Evolutionary conservation across 1,140 invertebrate species (phyloP).

Genomic region (Brachionus rubens): DNA sequence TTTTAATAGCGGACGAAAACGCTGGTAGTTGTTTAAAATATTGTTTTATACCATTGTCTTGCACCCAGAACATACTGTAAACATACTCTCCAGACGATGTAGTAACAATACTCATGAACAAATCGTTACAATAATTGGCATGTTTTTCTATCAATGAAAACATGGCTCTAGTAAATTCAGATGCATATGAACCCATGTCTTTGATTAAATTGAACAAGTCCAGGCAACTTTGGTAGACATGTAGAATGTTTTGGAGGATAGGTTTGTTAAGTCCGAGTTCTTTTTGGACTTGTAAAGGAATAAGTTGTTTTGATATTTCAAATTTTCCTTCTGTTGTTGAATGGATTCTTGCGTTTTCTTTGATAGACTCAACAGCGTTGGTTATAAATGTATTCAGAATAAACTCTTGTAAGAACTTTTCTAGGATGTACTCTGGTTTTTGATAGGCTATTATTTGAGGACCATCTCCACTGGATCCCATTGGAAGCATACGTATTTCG

Average conservation of each 20-base stretch:
- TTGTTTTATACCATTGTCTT: conserved; percentile 37
- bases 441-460: not conserved
- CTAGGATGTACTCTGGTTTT: conserved; percentile 22
- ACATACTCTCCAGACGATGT: not conserved
- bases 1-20: conserved; percentile 42
- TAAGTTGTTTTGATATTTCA: conserved; percentile 29
- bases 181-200: conserved; percentile 26
- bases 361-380: conserved; percentile 40
- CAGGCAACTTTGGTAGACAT: conserved; percentile 14
- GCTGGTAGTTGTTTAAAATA: conserved; percentile 38
- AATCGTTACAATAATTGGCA: conserved; percentile 7
- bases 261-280: conserved; percentile 16
- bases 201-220: conserved; percentile 42
- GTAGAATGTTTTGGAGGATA: conserved; percentile 12
- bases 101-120: conserved; percentile 25
- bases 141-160: not conserved
- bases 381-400: conserved; percentile 38
- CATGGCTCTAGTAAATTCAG: conserved; percentile 37
- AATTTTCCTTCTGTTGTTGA: conserved; percentile 1
- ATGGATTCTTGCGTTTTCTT: conserved; percentile 24
- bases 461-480: not conserved
- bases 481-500: not conserved
- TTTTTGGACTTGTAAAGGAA: conserved; percentile 13
- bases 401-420: conserved; percentile 34
- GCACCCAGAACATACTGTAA: conserved; percentile 15